phyloP scores from a whole-genome alignment of 2,888 invertebrate genomes.

The Copidosoma aretas region DNA sequence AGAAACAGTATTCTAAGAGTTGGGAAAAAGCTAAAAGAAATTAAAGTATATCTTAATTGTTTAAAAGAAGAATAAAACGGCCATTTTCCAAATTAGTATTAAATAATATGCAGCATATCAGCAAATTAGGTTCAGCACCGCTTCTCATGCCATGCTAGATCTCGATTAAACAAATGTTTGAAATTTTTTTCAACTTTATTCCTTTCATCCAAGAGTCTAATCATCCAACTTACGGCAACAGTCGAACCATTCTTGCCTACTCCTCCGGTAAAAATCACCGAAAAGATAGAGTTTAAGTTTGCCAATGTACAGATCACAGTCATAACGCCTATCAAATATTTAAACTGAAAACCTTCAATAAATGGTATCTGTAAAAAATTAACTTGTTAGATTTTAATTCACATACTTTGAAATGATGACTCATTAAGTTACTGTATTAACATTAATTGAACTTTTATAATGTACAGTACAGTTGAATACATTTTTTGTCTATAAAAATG shows the following conservation, averaged over 20 bases:
- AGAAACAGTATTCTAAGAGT: slow-evolving; percentile 24
- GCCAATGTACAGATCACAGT: slow-evolving; percentile 76
- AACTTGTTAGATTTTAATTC: slow-evolving; percentile 40
- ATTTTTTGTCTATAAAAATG: too few species aligned
- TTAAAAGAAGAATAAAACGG: slow-evolving; percentile 25
- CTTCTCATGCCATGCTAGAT: slow-evolving; percentile 62
- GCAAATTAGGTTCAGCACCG: slow-evolving; percentile 51
- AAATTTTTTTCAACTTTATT: slow-evolving; percentile 43
- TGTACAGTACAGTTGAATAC: too few species aligned
- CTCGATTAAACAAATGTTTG: slow-evolving; percentile 46
- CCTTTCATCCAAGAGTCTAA: slow-evolving; percentile 40
- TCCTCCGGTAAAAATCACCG: slow-evolving; percentile 79
- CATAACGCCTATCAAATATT: slow-evolving; percentile 78
- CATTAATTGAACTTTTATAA: too few species aligned
- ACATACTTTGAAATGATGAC: slow-evolving; percentile 14
- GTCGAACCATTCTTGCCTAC: slow-evolving; percentile 99
- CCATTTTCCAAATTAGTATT: slow-evolving; percentile 40
- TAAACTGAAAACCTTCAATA: slow-evolving; percentile 75
- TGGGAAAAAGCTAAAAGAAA: slow-evolving; percentile 32
- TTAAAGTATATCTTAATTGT: slow-evolving; percentile 19
- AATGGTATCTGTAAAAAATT: slow-evolving; percentile 64
- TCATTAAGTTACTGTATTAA: background rate
- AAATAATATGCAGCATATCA: slow-evolving; percentile 44
- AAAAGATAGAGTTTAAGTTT: slow-evolving; percentile 76
- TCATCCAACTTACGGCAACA: slow-evolving; percentile 84